phyloP scores from a whole-genome alignment of 2,888 invertebrate genomes.

The Tillus elongatus region DNA sequence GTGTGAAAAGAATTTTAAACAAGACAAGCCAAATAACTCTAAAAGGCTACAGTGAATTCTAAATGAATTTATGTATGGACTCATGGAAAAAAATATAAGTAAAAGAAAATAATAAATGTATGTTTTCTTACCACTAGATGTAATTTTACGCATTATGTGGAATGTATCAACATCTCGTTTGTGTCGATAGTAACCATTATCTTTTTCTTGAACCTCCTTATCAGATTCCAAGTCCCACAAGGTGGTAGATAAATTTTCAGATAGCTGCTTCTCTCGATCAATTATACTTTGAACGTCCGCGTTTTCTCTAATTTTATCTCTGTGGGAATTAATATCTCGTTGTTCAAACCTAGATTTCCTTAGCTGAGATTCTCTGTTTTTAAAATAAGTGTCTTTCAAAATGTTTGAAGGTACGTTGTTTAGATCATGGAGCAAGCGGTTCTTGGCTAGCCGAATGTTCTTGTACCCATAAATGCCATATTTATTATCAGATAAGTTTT shows the following conservation, averaged over 20 bases:
- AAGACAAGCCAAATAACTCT: no score
- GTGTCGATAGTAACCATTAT: conserved; percentile 33
- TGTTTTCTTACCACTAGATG: conserved; percentile 35
- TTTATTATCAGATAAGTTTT: conserved; percentile 31
- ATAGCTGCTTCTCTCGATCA: conserved; percentile 30
- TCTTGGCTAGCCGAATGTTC: conserved; percentile 36
- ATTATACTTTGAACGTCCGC: conserved; percentile 33
- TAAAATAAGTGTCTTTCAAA: conserved; percentile 38
- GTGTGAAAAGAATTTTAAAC: no score
- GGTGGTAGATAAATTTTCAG: conserved; percentile 32
- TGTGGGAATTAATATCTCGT: conserved; percentile 35
- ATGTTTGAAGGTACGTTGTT: conserved; percentile 39
- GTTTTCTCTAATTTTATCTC: conserved; percentile 34
- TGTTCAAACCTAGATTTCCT: conserved; percentile 38
- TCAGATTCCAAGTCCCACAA: conserved; percentile 51
- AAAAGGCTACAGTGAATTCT: no score
- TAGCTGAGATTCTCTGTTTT: conserved; percentile 36
- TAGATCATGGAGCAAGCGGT: conserved; percentile 36
- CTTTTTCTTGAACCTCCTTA: conserved; percentile 44
- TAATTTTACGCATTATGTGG: conserved; percentile 31
- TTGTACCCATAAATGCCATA: conserved; percentile 35
- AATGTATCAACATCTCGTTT: conserved; percentile 26
- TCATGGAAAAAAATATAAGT: no score
- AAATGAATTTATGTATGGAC: no score
- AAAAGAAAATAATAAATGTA: no score